These are phyloP conservation scores for Hippocampus mohnikei DNA, from an alignment of 2,113 vertebrate genomes.

Conservation along the genomic window DNA sequence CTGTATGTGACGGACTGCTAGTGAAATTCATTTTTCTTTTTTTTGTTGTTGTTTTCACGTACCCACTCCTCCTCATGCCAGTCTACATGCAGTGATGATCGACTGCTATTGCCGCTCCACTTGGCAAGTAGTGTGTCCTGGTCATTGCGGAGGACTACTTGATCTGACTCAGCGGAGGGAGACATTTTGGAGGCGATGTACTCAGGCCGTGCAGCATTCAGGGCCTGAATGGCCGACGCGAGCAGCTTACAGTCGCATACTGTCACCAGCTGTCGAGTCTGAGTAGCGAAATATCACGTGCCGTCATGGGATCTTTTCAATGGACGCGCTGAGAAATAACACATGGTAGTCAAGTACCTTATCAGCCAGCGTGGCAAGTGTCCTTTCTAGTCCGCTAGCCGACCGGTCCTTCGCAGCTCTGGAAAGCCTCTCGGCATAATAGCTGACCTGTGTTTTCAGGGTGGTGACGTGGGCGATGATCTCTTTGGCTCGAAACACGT, in stretches of 20 bases:
- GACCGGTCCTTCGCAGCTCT: conserved; percentile 93
- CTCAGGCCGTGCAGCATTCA: conserved; percentile 90
- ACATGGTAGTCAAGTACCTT: conserved; percentile 72
- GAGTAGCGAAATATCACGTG: neutral
- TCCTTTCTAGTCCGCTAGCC: conserved; percentile 90
- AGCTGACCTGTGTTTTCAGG: conserved; percentile 96
- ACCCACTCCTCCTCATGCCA: conserved; percentile 99
- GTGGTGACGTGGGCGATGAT: conserved; percentile 97
- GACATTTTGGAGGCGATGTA: conserved; percentile 94
- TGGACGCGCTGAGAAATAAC: neutral
- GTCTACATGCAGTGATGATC: conserved; percentile 85
- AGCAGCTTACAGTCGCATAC: conserved; percentile 96
- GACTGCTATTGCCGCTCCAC: conserved; percentile 88
- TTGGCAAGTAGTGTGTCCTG: conserved; percentile 92
- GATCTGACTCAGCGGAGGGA: conserved; percentile 87
- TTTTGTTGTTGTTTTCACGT: conserved; percentile 13
- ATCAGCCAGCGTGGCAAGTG: conserved; percentile 88
- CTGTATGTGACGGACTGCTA: neutral
- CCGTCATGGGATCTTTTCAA: neutral
- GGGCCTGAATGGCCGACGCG: conserved; percentile 88
- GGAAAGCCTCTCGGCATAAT: conserved; percentile 94
- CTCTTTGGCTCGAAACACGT: conserved; percentile 91
- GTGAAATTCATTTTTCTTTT: neutral
- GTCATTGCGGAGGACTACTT: conserved; percentile 94
- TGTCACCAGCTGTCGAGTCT: conserved; percentile 93